These are phyloP conservation scores for Bovichtus variegatus DNA, from an alignment of 2,797 vertebrate genomes.

Conservation along the genomic window DNA sequence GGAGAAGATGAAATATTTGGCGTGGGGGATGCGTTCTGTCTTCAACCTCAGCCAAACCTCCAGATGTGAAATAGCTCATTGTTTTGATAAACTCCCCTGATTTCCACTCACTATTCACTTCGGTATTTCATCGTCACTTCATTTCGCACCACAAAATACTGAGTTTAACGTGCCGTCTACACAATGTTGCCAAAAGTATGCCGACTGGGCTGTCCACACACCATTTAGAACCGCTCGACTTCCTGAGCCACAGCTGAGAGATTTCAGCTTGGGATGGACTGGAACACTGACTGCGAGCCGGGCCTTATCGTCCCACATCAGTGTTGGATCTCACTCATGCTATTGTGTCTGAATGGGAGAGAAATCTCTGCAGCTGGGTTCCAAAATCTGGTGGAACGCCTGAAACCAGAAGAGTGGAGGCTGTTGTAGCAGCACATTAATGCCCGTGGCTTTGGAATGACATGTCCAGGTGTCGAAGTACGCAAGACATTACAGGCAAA, in stretches of 20 bases:
- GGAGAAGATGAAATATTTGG: constrained; percentile 21
- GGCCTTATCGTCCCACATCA: background rate
- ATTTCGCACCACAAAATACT: background rate
- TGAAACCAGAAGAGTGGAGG: background rate
- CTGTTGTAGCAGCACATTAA: background rate
- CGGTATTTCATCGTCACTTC: constrained; percentile 23
- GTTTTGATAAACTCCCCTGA: constrained; percentile 41
- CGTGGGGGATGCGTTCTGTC: constrained; percentile 5
- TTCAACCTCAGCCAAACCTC: background rate
- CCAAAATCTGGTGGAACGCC: constrained; percentile 2
- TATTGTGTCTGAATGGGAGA: background rate
- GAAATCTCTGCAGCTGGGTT: background rate
- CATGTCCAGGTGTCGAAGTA: background rate
- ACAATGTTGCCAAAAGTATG: background rate
- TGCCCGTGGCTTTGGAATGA: background rate
- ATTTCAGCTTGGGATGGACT: background rate
- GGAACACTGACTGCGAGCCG: too few relatives aligned
- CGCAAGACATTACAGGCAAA: too few relatives aligned
- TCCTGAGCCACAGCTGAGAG: background rate
- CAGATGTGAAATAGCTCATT: constrained; percentile 55
- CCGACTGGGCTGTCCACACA: background rate
- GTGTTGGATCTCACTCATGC: background rate
- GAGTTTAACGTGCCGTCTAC: background rate
- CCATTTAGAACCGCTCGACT: background rate
- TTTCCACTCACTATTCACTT: constrained; percentile 31